Evolutionary conservation across 1,140 invertebrate genomes (phyloP).

Genomic region (Belonocnema kinseyi): DNA sequence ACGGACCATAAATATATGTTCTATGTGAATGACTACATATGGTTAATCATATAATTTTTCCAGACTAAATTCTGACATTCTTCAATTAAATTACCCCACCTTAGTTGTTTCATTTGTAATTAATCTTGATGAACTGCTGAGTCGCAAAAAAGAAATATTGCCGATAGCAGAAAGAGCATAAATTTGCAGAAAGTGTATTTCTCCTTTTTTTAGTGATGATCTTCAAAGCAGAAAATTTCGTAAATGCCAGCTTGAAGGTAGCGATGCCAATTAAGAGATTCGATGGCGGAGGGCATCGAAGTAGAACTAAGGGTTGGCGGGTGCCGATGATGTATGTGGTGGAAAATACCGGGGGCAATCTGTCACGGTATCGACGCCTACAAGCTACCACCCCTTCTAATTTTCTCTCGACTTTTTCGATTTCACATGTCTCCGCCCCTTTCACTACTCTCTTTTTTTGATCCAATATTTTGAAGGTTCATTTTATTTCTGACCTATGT

Average conservation of each 20-base stretch:
- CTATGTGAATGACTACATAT: too few relatives aligned
- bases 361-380: constrained; percentile 72
- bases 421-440: constrained; percentile 34
- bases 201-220: background rate
- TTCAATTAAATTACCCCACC: too few relatives aligned
- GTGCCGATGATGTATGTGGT: constrained; percentile 73
- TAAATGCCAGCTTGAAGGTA: constrained; percentile 36
- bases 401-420: constrained; percentile 39
- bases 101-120: too few relatives aligned
- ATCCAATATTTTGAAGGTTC: background rate
- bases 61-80: too few relatives aligned
- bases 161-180: constrained; percentile 1
- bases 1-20: too few relatives aligned
- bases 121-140: background rate
- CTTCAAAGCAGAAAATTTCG: constrained; percentile 21
- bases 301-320: constrained; percentile 67
- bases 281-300: constrained; percentile 60
- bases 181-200: constrained; percentile 22
- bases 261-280: constrained; percentile 70
- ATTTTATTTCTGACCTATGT: background rate
- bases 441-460: constrained; percentile 3
- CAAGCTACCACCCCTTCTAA: constrained; percentile 32
- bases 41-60: too few relatives aligned
- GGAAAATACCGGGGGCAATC: constrained; percentile 74
- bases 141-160: background rate